Evolutionary conservation across 1,140 invertebrate genomes (phyloP).

Genomic region (Tetramorium alpestre): DNA sequence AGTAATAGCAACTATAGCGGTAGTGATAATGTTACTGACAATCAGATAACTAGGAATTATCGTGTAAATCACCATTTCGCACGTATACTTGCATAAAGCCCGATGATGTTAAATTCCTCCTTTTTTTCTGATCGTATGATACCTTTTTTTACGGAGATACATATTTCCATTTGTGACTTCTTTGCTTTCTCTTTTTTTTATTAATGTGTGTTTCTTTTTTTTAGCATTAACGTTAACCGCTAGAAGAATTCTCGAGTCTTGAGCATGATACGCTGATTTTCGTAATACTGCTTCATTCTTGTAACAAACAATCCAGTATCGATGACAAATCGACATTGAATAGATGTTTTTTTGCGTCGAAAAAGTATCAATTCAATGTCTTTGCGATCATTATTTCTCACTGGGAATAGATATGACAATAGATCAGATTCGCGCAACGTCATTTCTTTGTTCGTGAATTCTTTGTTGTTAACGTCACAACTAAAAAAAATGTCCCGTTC

Average conservation of each 20-base stretch:
- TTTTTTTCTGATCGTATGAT: background rate
- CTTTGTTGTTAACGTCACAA: conserved; percentile 65
- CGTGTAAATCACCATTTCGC: conserved; percentile 29
- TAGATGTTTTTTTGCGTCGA: too few species aligned
- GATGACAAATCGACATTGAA: too few species aligned
- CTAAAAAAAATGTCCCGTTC: conserved; percentile 55
- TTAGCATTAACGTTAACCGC: conserved; percentile 54
- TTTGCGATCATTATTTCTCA: too few species aligned
- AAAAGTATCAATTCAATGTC: too few species aligned
- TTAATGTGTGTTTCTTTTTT: conserved; percentile 20
- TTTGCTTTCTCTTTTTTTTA: conserved; percentile 32
- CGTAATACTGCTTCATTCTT: conserved; percentile 64
- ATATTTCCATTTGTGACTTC: conserved; percentile 38
- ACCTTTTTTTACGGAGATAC: background rate
- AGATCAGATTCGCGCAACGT: conserved; percentile 38
- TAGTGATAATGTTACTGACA: conserved; percentile 63
- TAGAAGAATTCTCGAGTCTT: conserved; percentile 33
- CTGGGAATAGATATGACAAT: conserved; percentile 54
- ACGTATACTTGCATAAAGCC: conserved; percentile 64
- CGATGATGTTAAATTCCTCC: conserved; percentile 3
- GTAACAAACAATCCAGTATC: background rate
- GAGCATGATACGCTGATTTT: conserved; percentile 20
- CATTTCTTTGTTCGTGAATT: conserved; percentile 33
- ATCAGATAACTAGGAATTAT: conserved; percentile 66
- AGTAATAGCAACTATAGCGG: conserved; percentile 64